Evolutionary conservation across 2,113 vertebrate genomes (phyloP).

Genomic region (Ptyas mucosa): DNA sequence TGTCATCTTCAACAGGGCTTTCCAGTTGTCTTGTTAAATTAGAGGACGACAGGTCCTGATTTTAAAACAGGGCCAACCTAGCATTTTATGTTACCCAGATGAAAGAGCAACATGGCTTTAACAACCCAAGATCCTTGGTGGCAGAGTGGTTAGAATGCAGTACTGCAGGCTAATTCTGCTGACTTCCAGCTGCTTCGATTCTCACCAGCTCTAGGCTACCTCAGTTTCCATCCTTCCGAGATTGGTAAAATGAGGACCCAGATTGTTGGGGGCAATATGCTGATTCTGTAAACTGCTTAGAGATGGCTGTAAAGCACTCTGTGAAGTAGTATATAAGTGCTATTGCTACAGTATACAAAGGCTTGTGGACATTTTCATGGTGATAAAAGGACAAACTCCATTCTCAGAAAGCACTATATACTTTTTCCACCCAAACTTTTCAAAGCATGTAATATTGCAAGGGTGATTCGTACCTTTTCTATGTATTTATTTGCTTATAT

Average conservation of each 20-base stretch:
- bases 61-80: background rate
- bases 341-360: background rate
- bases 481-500: background rate
- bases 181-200: conserved; percentile 42
- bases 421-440: background rate
- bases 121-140: too few species aligned
- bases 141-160: too few species aligned
- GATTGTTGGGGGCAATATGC: background rate
- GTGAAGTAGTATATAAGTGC: too few species aligned
- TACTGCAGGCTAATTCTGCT: background rate
- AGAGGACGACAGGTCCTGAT: conserved; percentile 32
- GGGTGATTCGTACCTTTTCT: background rate
- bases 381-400: background rate
- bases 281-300: too few species aligned
- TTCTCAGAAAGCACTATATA: background rate
- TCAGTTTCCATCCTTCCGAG: too few species aligned
- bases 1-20: conserved; percentile 14
- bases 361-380: background rate
- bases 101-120: conserved; percentile 7
- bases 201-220: conserved; percentile 59
- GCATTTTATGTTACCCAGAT: conserved; percentile 14
- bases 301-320: too few species aligned
- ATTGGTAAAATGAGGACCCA: too few species aligned
- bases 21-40: conserved; percentile 54
- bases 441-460: background rate